Conservation (phyloP, 1,140 invertebrate genomes). For the Drosophila dunni region DNA sequence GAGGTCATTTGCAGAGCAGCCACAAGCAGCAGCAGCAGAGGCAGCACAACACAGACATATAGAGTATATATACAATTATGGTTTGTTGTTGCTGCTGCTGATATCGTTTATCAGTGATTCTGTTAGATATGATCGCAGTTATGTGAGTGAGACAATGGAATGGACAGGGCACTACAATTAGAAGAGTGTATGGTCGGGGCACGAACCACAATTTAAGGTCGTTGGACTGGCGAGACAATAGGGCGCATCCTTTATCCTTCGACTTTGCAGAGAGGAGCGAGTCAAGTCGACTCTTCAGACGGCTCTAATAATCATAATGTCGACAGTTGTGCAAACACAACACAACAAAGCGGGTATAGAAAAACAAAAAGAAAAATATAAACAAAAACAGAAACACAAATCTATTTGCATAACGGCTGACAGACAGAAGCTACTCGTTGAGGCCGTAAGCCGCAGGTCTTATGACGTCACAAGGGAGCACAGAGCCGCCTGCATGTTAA, state of each 20-base stretch:
- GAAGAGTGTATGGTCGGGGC: slow-evolving; percentile 39
- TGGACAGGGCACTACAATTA: slow-evolving; percentile 41
- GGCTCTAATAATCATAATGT: slow-evolving; percentile 45
- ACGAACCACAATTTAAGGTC: slow-evolving; percentile 61
- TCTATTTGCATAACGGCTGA: slow-evolving; percentile 68
- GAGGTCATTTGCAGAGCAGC: slow-evolving; percentile 69
- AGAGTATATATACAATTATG: slow-evolving; percentile 1
- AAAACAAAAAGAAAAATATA: slow-evolving; percentile 18
- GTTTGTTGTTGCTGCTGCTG: slow-evolving; percentile 50
- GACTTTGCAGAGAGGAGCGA: slow-evolving; percentile 21
- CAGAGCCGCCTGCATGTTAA: slow-evolving; percentile 66
- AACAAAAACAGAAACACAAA: slow-evolving; percentile 44
- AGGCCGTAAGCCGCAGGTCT: slow-evolving; percentile 1
- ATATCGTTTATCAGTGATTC: slow-evolving; percentile 61
- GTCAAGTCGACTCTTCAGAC: slow-evolving; percentile 48
- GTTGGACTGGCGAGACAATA: slow-evolving; percentile 60
- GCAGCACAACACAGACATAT: slow-evolving; percentile 1
- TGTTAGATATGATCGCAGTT: too few relatives aligned
- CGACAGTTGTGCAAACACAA: slow-evolving; percentile 56
- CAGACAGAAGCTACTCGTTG: not conserved
- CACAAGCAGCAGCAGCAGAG: slow-evolving; percentile 29
- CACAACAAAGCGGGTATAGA: slow-evolving; percentile 14
- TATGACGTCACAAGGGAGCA: slow-evolving; percentile 53
- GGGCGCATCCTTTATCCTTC: slow-evolving; percentile 16
- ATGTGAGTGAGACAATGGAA: not conserved